Conservation (phyloP, 37 sponge, comb jelly and placozoan genomes). For the Axinella damicornis region DNA sequence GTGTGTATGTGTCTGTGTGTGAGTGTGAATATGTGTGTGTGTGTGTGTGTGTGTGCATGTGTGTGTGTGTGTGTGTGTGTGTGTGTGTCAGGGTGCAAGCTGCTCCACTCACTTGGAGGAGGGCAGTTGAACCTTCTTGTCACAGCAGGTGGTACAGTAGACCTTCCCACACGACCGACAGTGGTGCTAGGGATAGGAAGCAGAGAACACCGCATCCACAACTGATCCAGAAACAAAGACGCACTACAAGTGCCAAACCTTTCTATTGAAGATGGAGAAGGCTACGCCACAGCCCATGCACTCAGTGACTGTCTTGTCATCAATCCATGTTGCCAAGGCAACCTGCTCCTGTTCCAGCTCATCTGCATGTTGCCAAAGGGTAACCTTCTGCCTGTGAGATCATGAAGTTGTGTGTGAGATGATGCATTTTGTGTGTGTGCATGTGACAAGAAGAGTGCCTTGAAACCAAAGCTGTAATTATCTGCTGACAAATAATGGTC, state of each 20-base stretch:
- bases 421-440: no score
- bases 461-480: no score
- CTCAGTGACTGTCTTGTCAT: conserved; percentile 40
- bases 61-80: no score
- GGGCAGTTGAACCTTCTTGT: conserved; percentile 50
- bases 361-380: conserved; percentile 86
- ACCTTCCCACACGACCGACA: conserved; percentile 88
- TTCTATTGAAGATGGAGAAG: conserved; percentile 61
- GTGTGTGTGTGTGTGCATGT: no score
- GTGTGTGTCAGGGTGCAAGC: no score
- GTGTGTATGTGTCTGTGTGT: no score
- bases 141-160: conserved; percentile 79
- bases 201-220: background rate
- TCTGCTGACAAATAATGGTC: no score
- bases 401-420: background rate
- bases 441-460: no score
- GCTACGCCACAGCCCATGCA: conserved; percentile 65
- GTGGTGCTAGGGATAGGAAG: conserved; percentile 68
- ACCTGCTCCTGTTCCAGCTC: conserved; percentile 74
- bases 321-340: conserved; percentile 58
- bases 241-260: conserved; percentile 18
- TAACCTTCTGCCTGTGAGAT: conserved; percentile 76
- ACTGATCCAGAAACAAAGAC: background rate
- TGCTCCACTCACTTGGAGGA: conserved; percentile 61
- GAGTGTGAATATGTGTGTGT: no score